Percentiles rank a stretch among this genome's conserved stretches.
phyloP scores from a whole-genome alignment of 2,888 invertebrate species.

The Aphodius granarius region DNA sequence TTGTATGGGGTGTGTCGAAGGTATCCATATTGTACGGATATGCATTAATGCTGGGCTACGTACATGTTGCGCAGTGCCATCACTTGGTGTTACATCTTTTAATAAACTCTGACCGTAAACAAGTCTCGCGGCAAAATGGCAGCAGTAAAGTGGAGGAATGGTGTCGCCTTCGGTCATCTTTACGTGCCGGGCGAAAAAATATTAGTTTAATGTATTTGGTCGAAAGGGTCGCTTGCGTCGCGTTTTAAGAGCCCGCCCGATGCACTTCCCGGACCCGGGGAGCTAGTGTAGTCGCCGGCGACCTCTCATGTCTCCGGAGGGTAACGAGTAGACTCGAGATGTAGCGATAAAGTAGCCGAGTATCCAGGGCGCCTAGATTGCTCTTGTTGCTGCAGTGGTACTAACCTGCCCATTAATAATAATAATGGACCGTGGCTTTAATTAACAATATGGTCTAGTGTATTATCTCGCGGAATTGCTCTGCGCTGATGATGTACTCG shows the following conservation, averaged over 20 bases:
- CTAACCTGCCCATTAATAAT: slow-evolving; percentile 13
- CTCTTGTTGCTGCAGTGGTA: slow-evolving; percentile 1
- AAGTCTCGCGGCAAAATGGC: background rate
- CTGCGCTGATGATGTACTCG: background rate
- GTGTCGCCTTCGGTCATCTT: background rate
- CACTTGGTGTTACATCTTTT: background rate
- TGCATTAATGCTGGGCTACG: no score
- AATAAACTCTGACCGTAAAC: background rate
- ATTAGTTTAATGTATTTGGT: background rate
- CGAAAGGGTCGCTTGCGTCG: background rate
- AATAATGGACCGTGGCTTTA: slow-evolving; percentile 13
- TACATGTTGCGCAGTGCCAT: background rate
- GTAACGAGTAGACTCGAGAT: background rate
- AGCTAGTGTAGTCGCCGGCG: background rate
- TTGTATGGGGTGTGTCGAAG: no score
- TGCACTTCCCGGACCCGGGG: background rate
- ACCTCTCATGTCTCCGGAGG: background rate
- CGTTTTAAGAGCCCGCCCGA: background rate
- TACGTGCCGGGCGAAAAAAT: background rate
- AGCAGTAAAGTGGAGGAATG: background rate
- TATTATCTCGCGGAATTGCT: slow-evolving; percentile 5
- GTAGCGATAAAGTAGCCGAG: background rate
- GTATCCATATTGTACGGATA: no score
- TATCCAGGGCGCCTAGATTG: background rate
- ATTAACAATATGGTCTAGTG: slow-evolving; percentile 13